Percentiles rank a stretch among this genome's conserved stretches.
Evolutionary conservation across 2,113 vertebrate species (phyloP).

Genomic region (Brachyistius frenatus): DNA sequence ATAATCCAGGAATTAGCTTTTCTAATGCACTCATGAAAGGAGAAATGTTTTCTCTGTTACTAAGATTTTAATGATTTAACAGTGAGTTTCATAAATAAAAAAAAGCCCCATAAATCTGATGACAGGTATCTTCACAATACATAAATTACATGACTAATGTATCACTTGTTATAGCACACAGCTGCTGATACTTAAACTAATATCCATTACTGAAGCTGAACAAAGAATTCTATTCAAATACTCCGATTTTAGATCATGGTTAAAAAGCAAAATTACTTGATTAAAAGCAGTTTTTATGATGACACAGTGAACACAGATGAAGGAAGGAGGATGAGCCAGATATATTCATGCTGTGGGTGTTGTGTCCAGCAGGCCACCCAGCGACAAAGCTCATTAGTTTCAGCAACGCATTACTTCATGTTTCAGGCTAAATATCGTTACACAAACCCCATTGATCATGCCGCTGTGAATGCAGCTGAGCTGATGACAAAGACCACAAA

Average conservation of each 20-base stretch:
- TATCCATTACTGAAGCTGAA: constrained; percentile 12
- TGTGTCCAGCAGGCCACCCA: constrained; percentile 68
- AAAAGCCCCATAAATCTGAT: constrained; percentile 23
- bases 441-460: constrained; percentile 72
- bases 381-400: constrained; percentile 68
- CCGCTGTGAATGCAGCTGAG: constrained; percentile 45
- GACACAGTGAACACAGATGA: constrained; percentile 9
- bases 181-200: constrained; percentile 30
- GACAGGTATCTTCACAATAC: constrained; percentile 51
- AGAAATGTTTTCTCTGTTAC: constrained; percentile 48
- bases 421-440: constrained; percentile 71
- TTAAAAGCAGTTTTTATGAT: constrained; percentile 2
- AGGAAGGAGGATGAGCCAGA: constrained; percentile 26
- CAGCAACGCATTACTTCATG: constrained; percentile 71
- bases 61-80: constrained; percentile 65
- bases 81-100: constrained; percentile 21
- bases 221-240: background rate
- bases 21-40: constrained; percentile 57
- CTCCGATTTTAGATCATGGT: background rate
- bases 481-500: constrained; percentile 78
- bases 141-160: constrained; percentile 12
- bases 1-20: constrained; percentile 59
- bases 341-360: constrained; percentile 6
- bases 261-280: background rate
- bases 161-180: constrained; percentile 14